These are phyloP conservation scores for Zygogramma bicolorata DNA, from an alignment of 2,888 invertebrate species.

Conservation along the genomic window DNA sequence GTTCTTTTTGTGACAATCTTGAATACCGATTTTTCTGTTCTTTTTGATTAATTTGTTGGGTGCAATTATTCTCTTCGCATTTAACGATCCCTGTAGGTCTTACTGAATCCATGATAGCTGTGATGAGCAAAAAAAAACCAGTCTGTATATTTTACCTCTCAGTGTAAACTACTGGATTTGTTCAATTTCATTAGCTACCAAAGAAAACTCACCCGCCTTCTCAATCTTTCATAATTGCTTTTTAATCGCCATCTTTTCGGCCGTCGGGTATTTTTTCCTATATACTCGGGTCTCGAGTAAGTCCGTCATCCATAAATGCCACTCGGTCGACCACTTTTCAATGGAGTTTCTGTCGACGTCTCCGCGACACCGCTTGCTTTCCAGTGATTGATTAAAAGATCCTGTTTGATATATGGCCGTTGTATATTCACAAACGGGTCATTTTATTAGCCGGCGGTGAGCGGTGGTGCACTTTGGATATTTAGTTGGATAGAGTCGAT, in stretches of 20 bases:
- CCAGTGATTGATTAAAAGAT: constrained; percentile 58
- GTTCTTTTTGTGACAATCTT: too few species aligned
- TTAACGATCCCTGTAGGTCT: too few species aligned
- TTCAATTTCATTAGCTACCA: background rate
- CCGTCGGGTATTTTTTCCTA: constrained; percentile 27
- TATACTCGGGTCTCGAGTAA: background rate
- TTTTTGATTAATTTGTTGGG: too few species aligned
- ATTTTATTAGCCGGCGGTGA: constrained; percentile 59
- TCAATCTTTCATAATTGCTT: constrained; percentile 31
- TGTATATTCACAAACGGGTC: constrained; percentile 57
- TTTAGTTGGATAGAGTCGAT: constrained; percentile 29
- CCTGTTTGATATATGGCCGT: constrained; percentile 54
- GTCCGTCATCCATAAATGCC: constrained; percentile 52
- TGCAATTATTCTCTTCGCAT: too few species aligned
- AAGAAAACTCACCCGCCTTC: constrained; percentile 2
- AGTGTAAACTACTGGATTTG: too few species aligned
- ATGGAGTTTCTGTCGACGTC: constrained; percentile 52
- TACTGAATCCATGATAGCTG: too few species aligned
- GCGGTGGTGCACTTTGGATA: constrained; percentile 47
- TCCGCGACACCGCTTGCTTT: constrained; percentile 38
- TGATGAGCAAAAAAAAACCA: too few species aligned
- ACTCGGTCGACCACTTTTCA: constrained; percentile 62
- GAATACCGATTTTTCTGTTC: too few species aligned
- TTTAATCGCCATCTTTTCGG: constrained; percentile 31
- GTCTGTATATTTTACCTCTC: too few species aligned